Base-by-base conservation (phyloP, 1,140 invertebrate species). In the Macrosteles quadrilineatus region DNA sequence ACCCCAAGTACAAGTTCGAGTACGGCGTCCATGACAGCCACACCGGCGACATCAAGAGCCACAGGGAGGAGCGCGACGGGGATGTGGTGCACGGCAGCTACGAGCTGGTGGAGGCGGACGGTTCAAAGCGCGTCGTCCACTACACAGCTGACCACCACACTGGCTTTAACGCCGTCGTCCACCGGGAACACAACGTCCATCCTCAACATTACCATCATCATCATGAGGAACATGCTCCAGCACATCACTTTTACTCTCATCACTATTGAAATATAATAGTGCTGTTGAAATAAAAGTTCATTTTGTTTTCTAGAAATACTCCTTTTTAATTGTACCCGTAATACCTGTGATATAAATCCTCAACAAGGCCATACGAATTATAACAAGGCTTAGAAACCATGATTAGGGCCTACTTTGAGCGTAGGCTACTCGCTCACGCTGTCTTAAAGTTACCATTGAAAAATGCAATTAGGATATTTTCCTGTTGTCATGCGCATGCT, bases 21-120 rank as follows among this genome's bases (percentile, higher is more conserved):
- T 80, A 80, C 70, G 76, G 73, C 23, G 79, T 80, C 17, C 75
- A 78, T 59, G 77, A 80, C 65, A 70, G 68, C 1, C 74, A 79
- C 40, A 75, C 75, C 29, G 77, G 78, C 29, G 78, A 80, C 66
- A 73, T 77, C 59, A 74, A 80, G 27, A 73, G 72, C 43, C 78
- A 79, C 71, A 75, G 75, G 72, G 79, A 80, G 62, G 50, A 67
- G 55, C 69, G 74, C 6, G 73, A 74, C 40, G 74, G 74, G 21
- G 71, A 71, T 31, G 40, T 63, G 4, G 74, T 75, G 19, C 55
- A 71, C 12, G 74, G 74, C 50, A 66, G 43, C 25, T 75, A 75
- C 70, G 73, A 65, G 9, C 45, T 75, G 14, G 68, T 76, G 21
- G 75, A 76, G 9, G 74, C 78, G 1, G 77, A 78, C 62, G 77